These are phyloP conservation scores for Tamandua tetradactyla DNA, from an alignment of 2,797 vertebrate species.

Conservation along the genomic window DNA sequence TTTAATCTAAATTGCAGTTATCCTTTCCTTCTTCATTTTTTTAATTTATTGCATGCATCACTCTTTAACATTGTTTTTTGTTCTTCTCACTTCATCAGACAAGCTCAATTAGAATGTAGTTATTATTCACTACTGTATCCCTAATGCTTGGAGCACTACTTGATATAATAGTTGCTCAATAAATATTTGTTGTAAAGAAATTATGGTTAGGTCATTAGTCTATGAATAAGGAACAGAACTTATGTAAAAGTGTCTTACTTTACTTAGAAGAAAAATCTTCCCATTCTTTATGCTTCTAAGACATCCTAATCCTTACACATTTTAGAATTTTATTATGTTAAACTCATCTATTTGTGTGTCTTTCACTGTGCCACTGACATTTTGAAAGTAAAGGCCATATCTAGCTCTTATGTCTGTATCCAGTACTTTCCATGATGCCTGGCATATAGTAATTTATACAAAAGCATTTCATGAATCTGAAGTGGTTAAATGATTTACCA, in stretches of 20 bases:
- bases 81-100: too few species aligned
- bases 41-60: too few species aligned
- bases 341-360: neutral
- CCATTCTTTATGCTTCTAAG: neutral
- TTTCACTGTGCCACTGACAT: neutral
- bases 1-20: too few species aligned
- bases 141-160: neutral
- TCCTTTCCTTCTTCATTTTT: too few species aligned
- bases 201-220: neutral
- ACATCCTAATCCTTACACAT: neutral
- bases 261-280: neutral
- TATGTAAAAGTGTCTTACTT: neutral
- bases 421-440: neutral
- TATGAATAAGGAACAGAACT: neutral
- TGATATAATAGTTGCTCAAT: neutral
- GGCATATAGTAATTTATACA: neutral
- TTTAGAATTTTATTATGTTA: slow-evolving; percentile 29
- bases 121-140: neutral
- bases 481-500: neutral
- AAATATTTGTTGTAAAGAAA: neutral
- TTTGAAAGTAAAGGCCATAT: neutral
- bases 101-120: neutral
- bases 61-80: too few species aligned
- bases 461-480: neutral
- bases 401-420: neutral